phyloP scores from a whole-genome alignment of 2,888 invertebrate genomes.

The Polyommatus icarus region DNA sequence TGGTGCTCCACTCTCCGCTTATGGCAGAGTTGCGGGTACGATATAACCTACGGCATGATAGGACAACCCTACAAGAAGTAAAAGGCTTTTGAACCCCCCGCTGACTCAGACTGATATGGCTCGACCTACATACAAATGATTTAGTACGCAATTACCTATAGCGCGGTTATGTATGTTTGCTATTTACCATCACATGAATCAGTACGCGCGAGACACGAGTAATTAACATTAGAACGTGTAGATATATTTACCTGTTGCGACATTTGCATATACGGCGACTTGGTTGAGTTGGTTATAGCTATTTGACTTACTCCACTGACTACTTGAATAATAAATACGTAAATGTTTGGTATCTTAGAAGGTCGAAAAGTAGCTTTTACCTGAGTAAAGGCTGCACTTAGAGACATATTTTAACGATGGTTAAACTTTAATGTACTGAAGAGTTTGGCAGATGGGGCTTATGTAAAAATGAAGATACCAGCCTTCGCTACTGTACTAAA shows the following conservation, averaged over 20 bases:
- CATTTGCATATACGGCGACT: neutral
- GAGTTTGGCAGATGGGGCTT: too few relatives aligned
- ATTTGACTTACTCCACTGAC: neutral
- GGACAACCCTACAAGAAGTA: neutral
- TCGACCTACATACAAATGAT: conserved; percentile 9
- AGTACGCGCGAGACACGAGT: neutral
- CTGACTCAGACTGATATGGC: neutral
- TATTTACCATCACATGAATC: conserved; percentile 6
- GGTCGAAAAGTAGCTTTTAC: too few relatives aligned
- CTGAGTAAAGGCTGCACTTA: too few relatives aligned
- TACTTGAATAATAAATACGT: neutral
- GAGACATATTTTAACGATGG: too few relatives aligned
- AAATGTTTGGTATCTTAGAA: neutral
- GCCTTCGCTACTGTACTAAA: too few relatives aligned
- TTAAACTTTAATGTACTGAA: too few relatives aligned
- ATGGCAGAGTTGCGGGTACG: too few relatives aligned
- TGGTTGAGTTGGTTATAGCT: neutral
- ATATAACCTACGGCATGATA: too few relatives aligned
- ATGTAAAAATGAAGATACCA: too few relatives aligned
- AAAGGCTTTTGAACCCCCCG: neutral
- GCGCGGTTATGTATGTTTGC: conserved; percentile 10
- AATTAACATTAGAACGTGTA: neutral
- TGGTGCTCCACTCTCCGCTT: too few relatives aligned
- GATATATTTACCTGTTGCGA: neutral
- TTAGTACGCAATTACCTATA: neutral